phyloP scores from a whole-genome alignment of 2,888 invertebrate species.

The Ectropis crepuscularia region DNA sequence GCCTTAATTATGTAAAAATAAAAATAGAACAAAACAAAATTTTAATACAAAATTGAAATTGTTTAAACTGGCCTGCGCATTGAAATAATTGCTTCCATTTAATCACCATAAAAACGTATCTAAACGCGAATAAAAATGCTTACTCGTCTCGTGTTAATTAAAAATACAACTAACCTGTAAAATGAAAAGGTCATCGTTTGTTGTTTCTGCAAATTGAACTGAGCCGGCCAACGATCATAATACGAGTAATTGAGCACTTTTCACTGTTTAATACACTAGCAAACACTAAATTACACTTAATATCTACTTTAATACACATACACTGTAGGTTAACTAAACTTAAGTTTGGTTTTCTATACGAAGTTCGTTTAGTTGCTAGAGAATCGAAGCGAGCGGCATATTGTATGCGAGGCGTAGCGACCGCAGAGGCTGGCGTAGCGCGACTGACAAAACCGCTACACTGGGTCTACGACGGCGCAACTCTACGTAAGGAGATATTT shows the following conservation, averaged over 20 bases:
- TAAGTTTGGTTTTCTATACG: slow-evolving; percentile 39
- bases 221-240: slow-evolving; percentile 55
- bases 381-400: slow-evolving; percentile 52
- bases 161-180: slow-evolving; percentile 78
- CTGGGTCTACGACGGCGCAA: slow-evolving; percentile 66
- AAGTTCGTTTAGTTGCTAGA: slow-evolving; percentile 52
- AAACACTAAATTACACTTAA: slow-evolving; percentile 53
- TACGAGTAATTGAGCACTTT: slow-evolving; percentile 49
- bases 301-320: slow-evolving; percentile 45
- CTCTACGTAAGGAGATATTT: slow-evolving; percentile 49
- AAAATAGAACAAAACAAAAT: no score
- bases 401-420: slow-evolving; percentile 61
- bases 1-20: background rate
- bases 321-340: slow-evolving; percentile 37
- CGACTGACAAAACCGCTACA: slow-evolving; percentile 65
- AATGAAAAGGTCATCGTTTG: slow-evolving; percentile 73
- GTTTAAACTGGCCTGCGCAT: no score
- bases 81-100: slow-evolving; percentile 22
- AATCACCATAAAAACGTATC: slow-evolving; percentile 41
- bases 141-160: slow-evolving; percentile 63
- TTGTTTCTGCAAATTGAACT: slow-evolving; percentile 67
- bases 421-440: slow-evolving; percentile 64
- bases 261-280: slow-evolving; percentile 55
- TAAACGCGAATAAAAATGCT: slow-evolving; percentile 34
- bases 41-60: no score